Evolutionary conservation across 2,113 vertebrate genomes (phyloP), one percentile per base, ranked within the genome.

Genomic region (Cyrtonyx montezumae): DNA sequence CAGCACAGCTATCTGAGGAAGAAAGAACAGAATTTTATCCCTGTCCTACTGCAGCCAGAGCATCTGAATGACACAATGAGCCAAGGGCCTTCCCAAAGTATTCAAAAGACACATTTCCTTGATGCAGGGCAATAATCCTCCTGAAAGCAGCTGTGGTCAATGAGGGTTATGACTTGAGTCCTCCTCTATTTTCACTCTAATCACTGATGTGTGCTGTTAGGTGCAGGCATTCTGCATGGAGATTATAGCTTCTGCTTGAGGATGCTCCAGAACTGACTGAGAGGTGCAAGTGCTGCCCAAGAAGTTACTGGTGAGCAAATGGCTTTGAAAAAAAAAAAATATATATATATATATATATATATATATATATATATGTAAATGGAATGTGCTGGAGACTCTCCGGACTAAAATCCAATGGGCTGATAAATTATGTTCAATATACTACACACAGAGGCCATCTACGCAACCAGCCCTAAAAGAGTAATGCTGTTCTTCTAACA

Each of bases 361-460:
- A 37, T 37, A 37, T 37, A 37, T 37, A 37, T 37, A 37, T 37
- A 37, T 37, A 9, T 46, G 26, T 58, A 68, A 68, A 2, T 65
- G 32, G 46, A 91, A 88, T 32, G 17, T 45, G 32, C 5, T 82
- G 70, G 62, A 91, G 40, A 92, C 51, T 63, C 34, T 89, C 56
- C 78, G 91, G 67, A 65, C 9, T 40, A 76, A 88, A 71, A 91
- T 91, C 74, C 45, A 80, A 65, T 66, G 55, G 48, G 36, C 21
- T 69, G 62, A 69, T 77, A 69, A 82, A 53, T 79, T 49, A 51
- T 18, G 15, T 53, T 69, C 55, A 78, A 11, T 14, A 81, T 56
- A 62, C 7, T 65, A 88, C 59, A 61, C 34, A 58, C 0, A 55
- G 11, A 67, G 42, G 55, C 21, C 79, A 18, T 32, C 59, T 78